Conservation (phyloP, 2,113 vertebrate genomes). For the Xiphophorus hellerii region DNA sequence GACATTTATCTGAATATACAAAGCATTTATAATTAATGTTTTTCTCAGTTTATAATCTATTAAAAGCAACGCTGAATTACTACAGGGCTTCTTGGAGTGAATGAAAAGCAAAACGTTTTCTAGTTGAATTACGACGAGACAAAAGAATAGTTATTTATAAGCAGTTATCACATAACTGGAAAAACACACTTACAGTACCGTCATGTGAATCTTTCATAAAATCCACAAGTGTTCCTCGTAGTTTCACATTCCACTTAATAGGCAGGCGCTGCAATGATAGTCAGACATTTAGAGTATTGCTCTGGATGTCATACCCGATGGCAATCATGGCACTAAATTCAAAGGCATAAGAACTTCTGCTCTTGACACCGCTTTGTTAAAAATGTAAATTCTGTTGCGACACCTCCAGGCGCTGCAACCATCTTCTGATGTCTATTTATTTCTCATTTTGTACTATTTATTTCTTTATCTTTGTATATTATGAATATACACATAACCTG, state of each 20-base stretch:
- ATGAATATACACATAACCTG: no score
- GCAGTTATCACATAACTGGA: conserved; percentile 3
- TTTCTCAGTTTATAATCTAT: not conserved
- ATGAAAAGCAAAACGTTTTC: not conserved
- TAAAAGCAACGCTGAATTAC: not conserved
- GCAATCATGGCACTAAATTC: no score
- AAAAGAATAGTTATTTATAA: not conserved
- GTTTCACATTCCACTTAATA: not conserved
- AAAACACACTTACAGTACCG: conserved; percentile 3
- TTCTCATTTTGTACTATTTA: no score
- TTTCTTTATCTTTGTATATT: no score
- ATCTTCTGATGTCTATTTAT: no score
- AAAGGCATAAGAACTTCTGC: no score
- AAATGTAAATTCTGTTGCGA: no score
- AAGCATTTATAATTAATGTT: not conserved
- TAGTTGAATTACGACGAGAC: not conserved
- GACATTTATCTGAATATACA: not conserved
- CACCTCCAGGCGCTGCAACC: no score
- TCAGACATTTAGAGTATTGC: not conserved
- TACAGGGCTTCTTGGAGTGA: not conserved
- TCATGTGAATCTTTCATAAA: conserved; percentile 4
- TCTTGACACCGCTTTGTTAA: no score
- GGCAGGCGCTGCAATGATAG: not conserved
- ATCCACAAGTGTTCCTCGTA: not conserved
- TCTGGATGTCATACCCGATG: no score